Percentiles rank a stretch among this genome's conserved stretches.
These are phyloP conservation scores for Erythrocercus mccallii DNA, from an alignment of 2,113 vertebrate genomes.

Conservation along the genomic window DNA sequence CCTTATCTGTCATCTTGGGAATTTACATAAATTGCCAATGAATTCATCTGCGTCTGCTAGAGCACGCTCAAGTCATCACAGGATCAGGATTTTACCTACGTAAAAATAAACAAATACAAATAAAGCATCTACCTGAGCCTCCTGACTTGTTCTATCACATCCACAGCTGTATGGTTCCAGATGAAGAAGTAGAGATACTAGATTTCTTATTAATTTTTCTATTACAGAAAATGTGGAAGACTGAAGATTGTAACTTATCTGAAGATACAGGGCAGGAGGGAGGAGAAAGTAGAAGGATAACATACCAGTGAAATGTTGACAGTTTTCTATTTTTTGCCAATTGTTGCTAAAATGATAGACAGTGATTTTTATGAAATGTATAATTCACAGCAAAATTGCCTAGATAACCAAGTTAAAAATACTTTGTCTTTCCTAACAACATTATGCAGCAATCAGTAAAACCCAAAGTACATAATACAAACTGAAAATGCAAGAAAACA, in stretches of 20 bases:
- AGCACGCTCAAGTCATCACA: neutral
- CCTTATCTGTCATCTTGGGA: neutral
- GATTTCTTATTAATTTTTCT: conserved; percentile 43
- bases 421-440: conserved; percentile 69
- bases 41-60: neutral
- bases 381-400: conserved; percentile 74
- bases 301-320: conserved; percentile 32
- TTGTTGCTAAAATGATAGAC: conserved; percentile 71
- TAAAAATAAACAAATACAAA: conserved; percentile 4
- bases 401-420: conserved; percentile 66
- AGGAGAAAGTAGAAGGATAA: neutral
- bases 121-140: neutral
- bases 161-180: neutral
- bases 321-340: conserved; percentile 66
- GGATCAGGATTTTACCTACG: neutral
- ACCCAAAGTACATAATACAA: conserved; percentile 34
- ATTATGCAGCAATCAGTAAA: conserved; percentile 52
- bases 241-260: conserved; percentile 24
- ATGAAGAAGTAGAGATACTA: neutral
- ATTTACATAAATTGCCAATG: neutral
- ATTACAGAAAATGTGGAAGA: conserved; percentile 19
- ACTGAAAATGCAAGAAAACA: conserved; percentile 35
- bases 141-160: neutral
- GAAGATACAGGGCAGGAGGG: neutral
- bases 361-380: conserved; percentile 68